Percentiles rank a stretch among this genome's conserved stretches.
Conservation (phyloP, 2,888 invertebrate species). For the Andricus quercusramuli region DNA sequence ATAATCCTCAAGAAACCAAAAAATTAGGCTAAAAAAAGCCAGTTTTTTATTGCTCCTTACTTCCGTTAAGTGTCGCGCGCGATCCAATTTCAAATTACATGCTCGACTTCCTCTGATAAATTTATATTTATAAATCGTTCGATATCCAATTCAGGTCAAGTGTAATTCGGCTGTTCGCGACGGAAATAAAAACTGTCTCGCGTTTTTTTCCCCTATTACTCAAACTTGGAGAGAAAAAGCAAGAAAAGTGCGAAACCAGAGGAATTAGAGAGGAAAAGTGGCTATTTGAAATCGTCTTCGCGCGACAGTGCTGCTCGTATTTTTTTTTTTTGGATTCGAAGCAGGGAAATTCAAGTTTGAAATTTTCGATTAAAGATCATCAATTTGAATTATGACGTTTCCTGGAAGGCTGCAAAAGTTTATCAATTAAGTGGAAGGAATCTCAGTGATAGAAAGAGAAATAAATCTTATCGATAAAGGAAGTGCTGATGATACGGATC, state of each 20-base stretch:
- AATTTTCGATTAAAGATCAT: neutral
- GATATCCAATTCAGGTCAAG: slow-evolving; percentile 45
- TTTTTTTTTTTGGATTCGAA: neutral
- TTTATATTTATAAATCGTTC: slow-evolving; percentile 1
- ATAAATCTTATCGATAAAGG: neutral
- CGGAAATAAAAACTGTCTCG: neutral
- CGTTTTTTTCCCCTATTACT: neutral
- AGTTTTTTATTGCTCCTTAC: neutral
- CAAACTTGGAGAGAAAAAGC: neutral
- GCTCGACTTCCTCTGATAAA: neutral
- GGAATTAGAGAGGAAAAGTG: neutral
- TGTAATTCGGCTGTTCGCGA: slow-evolving; percentile 22
- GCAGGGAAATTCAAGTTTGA: neutral
- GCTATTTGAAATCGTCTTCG: neutral
- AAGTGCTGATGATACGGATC: neutral
- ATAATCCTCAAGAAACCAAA: neutral
- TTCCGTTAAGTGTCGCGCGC: neutral
- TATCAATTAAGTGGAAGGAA: neutral
- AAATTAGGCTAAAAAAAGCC: neutral
- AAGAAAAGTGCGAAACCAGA: neutral
- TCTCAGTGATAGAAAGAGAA: neutral
- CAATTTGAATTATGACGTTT: neutral
- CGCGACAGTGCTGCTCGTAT: slow-evolving; percentile 15
- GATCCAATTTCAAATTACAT: neutral
- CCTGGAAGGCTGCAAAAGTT: neutral